Percentiles rank a stretch among this genome's conserved stretches.
Conservation (phyloP, 2,113 vertebrate species). For the Labeo catla region DNA sequence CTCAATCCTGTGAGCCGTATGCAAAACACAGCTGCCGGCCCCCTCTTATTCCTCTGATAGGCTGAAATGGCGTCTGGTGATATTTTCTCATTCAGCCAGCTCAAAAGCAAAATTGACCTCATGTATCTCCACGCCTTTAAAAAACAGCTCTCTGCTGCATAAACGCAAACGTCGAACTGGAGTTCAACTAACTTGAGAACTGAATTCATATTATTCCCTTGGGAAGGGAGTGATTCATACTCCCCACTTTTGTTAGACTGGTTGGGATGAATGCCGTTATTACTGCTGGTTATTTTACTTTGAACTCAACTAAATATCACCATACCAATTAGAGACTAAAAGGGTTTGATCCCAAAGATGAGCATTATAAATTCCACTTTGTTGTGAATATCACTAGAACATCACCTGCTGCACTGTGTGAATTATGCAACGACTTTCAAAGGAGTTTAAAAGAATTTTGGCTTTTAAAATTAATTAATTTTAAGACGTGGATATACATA, state of each 20-base stretch:
- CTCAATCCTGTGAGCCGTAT: not conserved
- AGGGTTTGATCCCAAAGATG: not conserved
- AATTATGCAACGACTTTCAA: not conserved
- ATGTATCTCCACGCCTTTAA: conserved; percentile 6
- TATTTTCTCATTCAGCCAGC: conserved; percentile 29
- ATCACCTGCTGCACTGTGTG: not conserved
- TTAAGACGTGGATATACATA: too few relatives aligned
- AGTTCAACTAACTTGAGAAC: not conserved
- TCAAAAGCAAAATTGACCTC: conserved; percentile 32
- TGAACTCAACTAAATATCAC: not conserved
- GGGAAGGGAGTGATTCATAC: not conserved
- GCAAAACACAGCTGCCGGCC: conserved; percentile 29
- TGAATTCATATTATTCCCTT: not conserved
- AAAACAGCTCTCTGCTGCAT: conserved; percentile 13
- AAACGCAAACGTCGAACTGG: not conserved
- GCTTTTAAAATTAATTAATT: not conserved
- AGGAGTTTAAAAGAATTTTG: not conserved
- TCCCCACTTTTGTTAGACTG: not conserved
- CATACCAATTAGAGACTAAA: not conserved
- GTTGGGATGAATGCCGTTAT: not conserved
- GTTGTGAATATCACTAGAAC: not conserved
- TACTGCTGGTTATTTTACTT: not conserved
- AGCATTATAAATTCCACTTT: not conserved
- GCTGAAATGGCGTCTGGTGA: conserved; percentile 24
- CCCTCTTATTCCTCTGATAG: conserved; percentile 42